Percentiles rank a stretch among this genome's conserved stretches.
These are phyloP conservation scores for Corythoichthys haematopterus DNA, from an alignment of 2,113 vertebrate genomes.

Conservation along the genomic window DNA sequence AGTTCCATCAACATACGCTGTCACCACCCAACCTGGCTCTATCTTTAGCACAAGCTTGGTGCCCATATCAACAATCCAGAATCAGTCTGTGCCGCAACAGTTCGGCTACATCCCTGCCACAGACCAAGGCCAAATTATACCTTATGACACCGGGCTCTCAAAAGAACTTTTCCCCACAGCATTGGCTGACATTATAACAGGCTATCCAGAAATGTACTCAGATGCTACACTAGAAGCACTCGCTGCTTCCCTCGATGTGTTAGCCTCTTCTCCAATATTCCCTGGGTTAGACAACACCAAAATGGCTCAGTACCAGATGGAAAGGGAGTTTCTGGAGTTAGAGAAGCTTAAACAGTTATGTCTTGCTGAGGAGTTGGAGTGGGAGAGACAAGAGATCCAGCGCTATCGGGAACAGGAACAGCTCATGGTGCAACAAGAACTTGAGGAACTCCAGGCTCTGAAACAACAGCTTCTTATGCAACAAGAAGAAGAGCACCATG, in stretches of 20 bases:
- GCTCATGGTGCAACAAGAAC: slow-evolving; percentile 92
- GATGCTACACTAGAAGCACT: slow-evolving; percentile 83
- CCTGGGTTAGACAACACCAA: slow-evolving; percentile 84
- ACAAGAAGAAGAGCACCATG: slow-evolving; percentile 94
- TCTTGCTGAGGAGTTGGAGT: slow-evolving; percentile 93
- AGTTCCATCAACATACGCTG: slow-evolving; percentile 87
- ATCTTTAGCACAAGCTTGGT: slow-evolving; percentile 84
- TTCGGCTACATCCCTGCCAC: slow-evolving; percentile 82
- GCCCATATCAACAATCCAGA: slow-evolving; percentile 76
- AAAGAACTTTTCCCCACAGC: slow-evolving; percentile 77
- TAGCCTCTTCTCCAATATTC: slow-evolving; percentile 79
- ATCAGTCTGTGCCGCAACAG: slow-evolving; percentile 75
- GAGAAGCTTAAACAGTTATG: slow-evolving; percentile 96
- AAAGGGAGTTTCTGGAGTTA: slow-evolving; percentile 91
- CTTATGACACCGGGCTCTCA: slow-evolving; percentile 72
- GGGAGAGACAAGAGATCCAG: slow-evolving; percentile 97
- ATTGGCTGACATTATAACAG: slow-evolving; percentile 77
- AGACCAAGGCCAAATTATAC: slow-evolving; percentile 74
- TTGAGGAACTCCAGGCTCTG: slow-evolving; percentile 92
- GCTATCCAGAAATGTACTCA: slow-evolving; percentile 83
- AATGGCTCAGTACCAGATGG: slow-evolving; percentile 89
- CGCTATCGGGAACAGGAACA: slow-evolving; percentile 96
- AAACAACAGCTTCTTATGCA: slow-evolving; percentile 94
- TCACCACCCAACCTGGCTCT: slow-evolving; percentile 95
- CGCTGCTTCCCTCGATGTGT: slow-evolving; percentile 72